Base-by-base conservation (phyloP, 1,140 invertebrate genomes). In the Harpegnathos saltator region DNA sequence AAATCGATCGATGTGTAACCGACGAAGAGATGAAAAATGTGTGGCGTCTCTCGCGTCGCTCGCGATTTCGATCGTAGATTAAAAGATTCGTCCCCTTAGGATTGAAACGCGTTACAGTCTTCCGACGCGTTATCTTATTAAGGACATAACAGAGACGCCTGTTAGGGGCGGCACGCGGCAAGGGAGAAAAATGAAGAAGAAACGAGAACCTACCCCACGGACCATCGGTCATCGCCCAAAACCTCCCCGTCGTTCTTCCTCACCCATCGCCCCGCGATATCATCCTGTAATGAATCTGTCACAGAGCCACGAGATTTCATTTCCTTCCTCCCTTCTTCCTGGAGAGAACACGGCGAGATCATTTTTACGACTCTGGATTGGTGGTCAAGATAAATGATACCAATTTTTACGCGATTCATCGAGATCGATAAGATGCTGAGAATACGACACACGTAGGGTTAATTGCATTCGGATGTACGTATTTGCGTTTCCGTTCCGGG, bases 171-270 rank as follows among this genome's bases (percentile, higher is more conserved):
- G 54, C 58, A 82, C 74, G 78, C 54, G 50, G 44, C 66, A 63
- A 81, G 74, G 68, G 83, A 89, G 89, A 92, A 91, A 92, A 92
- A 92, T 92, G 90, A 89, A 88, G 85, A 69, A 89, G 87, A 92
- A 85, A 86, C 89, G 89, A 92, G 89, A 89, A 92, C 90, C 91
- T 92, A 93, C 90, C 92, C 90, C 90, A 92, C 90, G 81, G 62
- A 82, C 87, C 90, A 92, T 93, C 91, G 88, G 88, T 92, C 91
- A 92, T 92, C 91, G 71, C 73, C 80, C 54, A 89, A 86, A 77
- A 84, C 65, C 84, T 38, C 80, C 74, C 75, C 29, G 58, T 88
- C 69, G 58, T 74, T 84, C 63, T 69, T 54, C 48, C 61, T 24
- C 50, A 85, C 50, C 63, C 66, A 66, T 48, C 29, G n/a, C 11